Evolutionary conservation across 2,113 vertebrate species (phyloP).

Genomic region (Heterochromis multidens): DNA sequence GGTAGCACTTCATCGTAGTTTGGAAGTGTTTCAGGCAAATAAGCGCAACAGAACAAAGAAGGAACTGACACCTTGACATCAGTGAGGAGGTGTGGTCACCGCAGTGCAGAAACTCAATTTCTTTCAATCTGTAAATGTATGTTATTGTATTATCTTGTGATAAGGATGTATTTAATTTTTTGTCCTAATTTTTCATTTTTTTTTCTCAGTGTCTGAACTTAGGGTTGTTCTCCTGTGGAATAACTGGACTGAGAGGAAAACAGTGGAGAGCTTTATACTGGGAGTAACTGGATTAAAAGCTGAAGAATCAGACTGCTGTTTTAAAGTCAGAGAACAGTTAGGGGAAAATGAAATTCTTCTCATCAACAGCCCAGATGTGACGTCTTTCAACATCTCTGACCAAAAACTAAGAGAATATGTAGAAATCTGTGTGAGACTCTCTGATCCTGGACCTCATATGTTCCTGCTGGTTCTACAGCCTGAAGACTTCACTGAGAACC

Average conservation of each 20-base stretch:
- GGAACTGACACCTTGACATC: no score
- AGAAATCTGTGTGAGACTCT: background rate
- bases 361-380: slow-evolving; percentile 17
- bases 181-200: background rate
- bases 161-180: background rate
- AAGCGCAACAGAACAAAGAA: background rate
- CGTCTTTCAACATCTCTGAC: background rate
- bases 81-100: background rate
- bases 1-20: background rate
- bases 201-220: slow-evolving; percentile 22
- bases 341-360: background rate
- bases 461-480: slow-evolving; percentile 46
- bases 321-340: accelerated
- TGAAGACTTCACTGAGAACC: slow-evolving; percentile 26
- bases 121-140: background rate
- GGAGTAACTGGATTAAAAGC: accelerated
- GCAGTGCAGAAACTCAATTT: accelerated
- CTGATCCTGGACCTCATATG: slow-evolving; percentile 46
- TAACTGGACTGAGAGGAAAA: background rate
- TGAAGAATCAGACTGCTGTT: accelerated
- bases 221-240: slow-evolving; percentile 32
- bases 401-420: background rate
- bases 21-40: background rate
- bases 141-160: accelerated
- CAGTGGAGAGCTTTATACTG: slow-evolving; percentile 4